Evolutionary conservation across 2,113 vertebrate species (phyloP).

Genomic region (Tenrec ecaudatus): DNA sequence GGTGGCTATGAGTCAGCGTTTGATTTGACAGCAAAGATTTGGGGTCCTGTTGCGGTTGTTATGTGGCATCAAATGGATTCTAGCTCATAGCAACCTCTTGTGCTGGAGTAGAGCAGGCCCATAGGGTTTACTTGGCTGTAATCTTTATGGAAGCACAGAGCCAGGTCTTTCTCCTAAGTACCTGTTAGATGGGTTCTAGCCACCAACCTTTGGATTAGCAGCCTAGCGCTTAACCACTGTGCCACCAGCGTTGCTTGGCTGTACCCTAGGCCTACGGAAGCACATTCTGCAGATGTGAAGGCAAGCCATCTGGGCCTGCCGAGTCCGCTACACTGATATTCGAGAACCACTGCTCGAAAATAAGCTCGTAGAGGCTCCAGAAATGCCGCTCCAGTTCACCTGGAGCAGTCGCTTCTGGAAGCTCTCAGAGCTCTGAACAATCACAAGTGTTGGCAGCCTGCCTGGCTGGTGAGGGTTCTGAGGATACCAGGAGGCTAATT

Average conservation of each 20-base stretch:
- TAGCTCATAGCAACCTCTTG: background rate
- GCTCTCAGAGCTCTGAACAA: background rate
- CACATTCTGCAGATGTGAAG: background rate
- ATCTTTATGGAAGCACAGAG: background rate
- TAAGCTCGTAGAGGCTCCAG: constrained; percentile 4
- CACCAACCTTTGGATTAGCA: background rate
- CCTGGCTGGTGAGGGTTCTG: background rate
- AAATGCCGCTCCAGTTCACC: constrained; percentile 10
- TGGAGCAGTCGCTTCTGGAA: background rate
- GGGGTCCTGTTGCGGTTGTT: background rate
- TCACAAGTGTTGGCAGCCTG: background rate
- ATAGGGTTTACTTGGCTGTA: background rate
- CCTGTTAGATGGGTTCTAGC: background rate
- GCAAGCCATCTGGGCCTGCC: background rate
- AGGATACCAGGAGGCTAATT: constrained; percentile 25
- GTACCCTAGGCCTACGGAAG: background rate
- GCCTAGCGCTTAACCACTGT: background rate
- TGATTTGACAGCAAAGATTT: background rate
- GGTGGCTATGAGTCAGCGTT: background rate
- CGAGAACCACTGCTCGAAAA: background rate
- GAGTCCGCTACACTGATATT: background rate
- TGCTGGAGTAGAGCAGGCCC: background rate
- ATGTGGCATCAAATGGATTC: background rate
- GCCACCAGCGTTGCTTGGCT: background rate
- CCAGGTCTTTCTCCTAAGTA: background rate